Conservation (phyloP, 1,140 invertebrate genomes). For the Pemphigus obesinymphae region DNA sequence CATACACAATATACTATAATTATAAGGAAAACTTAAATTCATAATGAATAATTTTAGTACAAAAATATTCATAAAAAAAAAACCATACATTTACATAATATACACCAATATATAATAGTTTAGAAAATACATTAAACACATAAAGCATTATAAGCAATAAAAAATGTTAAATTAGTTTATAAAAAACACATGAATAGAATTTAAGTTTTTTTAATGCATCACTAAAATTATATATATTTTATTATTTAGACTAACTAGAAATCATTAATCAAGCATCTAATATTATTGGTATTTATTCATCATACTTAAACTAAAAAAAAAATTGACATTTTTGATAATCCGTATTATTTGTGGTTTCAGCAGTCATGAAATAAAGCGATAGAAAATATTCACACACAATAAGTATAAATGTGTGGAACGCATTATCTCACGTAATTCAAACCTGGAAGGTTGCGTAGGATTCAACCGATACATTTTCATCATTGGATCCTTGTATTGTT, state of each 20-base stretch:
- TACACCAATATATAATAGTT: too few relatives aligned
- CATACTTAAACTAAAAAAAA: background rate
- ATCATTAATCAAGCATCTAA: too few relatives aligned
- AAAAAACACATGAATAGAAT: background rate
- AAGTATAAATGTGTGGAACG: conserved; percentile 22
- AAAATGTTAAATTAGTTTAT: too few relatives aligned
- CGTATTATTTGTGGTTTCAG: too few relatives aligned
- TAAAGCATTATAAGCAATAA: too few relatives aligned
- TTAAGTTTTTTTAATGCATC: background rate
- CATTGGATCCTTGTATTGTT: background rate
- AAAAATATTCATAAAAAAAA: background rate
- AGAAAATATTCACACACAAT: conserved; percentile 29
- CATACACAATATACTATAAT: too few relatives aligned
- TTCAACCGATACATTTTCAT: conserved; percentile 26
- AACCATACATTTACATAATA: too few relatives aligned
- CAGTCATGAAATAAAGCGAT: background rate
- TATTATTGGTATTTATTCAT: too few relatives aligned
- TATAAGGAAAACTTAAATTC: too few relatives aligned
- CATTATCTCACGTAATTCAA: conserved; percentile 35
- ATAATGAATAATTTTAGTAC: background rate
- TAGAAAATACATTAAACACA: too few relatives aligned
- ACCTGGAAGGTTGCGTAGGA: conserved; percentile 33
- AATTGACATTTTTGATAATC: background rate
- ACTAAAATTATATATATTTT: background rate
- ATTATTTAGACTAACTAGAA: background rate